Evolutionary conservation across 2,113 vertebrate genomes (phyloP).

Genomic region (Dicrurus megarhynchus): DNA sequence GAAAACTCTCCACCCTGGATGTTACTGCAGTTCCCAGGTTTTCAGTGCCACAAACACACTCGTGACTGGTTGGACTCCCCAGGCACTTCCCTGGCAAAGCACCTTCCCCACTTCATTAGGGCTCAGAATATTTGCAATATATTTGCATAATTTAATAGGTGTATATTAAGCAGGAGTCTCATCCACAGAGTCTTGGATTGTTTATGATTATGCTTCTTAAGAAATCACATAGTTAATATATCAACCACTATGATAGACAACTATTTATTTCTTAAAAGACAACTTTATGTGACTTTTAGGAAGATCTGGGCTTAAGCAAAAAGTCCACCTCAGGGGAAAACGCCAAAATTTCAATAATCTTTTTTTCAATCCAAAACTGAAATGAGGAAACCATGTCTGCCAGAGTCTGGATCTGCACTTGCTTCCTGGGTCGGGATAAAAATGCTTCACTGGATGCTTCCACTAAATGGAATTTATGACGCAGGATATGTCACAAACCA

Average conservation of each 20-base stretch:
- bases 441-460: accelerated
- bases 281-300: accelerated
- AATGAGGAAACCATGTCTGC: neutral
- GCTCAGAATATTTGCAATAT: neutral
- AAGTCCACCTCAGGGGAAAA: neutral
- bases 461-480: neutral
- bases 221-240: neutral
- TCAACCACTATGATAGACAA: accelerated
- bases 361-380: neutral
- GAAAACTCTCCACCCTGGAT: neutral
- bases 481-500: accelerated
- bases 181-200: neutral
- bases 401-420: neutral
- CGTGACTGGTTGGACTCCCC: neutral
- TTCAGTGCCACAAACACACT: neutral
- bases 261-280: neutral
- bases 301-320: neutral
- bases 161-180: neutral
- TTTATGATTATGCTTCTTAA: neutral
- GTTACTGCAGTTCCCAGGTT: neutral
- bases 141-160: neutral
- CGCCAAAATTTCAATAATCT: too few relatives aligned
- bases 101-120: neutral
- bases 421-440: neutral
- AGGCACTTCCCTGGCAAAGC: accelerated